phyloP scores from a whole-genome alignment of 2,797 vertebrate species.

The Coilia nasus region DNA sequence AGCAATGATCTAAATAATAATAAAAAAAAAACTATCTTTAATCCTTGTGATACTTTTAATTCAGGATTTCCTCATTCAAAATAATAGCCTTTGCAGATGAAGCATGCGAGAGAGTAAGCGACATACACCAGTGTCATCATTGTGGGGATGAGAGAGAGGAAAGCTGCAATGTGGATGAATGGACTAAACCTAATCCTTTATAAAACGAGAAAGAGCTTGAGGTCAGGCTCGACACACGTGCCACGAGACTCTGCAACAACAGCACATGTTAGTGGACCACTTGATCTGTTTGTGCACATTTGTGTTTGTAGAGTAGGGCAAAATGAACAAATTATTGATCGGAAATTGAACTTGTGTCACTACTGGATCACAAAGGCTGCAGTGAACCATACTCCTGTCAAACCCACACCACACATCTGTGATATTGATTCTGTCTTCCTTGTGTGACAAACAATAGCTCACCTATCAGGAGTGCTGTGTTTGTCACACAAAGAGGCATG shows the following conservation, averaged over 20 bases:
- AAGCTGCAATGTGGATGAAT: slow-evolving; percentile 7
- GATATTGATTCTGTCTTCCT: too few relatives aligned
- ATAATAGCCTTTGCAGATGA: not conserved
- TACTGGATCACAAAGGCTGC: too few relatives aligned
- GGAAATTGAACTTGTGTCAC: too few relatives aligned
- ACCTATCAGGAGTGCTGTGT: too few relatives aligned
- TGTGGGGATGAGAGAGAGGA: not conserved
- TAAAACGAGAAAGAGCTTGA: slow-evolving; percentile 57
- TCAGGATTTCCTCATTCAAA: slow-evolving; percentile 19
- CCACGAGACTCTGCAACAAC: slow-evolving; percentile 51
- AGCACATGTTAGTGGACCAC: slow-evolving; percentile 43
- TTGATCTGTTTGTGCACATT: slow-evolving; percentile 33
- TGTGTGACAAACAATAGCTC: too few relatives aligned
- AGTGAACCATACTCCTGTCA: too few relatives aligned
- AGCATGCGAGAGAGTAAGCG: not conserved
- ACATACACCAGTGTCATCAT: not conserved
- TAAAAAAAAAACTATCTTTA: not conserved
- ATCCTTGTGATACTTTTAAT: not conserved
- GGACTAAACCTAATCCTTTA: slow-evolving; percentile 67
- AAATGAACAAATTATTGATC: too few relatives aligned
- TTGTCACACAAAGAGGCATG: too few relatives aligned
- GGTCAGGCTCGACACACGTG: slow-evolving; percentile 55
- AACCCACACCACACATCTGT: too few relatives aligned
- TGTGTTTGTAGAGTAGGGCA: slow-evolving; percentile 21
- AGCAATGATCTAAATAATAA: too few relatives aligned